Evolutionary conservation across 2,797 vertebrate species (phyloP).

Genomic region (Cossypha caffra): DNA sequence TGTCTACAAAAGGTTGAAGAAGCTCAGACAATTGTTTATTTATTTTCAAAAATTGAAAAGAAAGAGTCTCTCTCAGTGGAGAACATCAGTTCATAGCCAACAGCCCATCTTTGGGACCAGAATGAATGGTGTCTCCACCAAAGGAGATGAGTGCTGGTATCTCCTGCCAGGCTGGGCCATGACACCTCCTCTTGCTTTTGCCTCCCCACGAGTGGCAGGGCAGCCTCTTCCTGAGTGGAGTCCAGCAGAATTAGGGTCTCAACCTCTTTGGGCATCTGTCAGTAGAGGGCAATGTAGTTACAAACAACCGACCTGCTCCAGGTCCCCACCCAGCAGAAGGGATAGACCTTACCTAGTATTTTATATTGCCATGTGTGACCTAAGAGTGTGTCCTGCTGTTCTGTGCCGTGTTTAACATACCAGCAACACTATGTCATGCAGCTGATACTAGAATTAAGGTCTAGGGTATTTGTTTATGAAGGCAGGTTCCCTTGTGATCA

Average conservation of each 20-base stretch:
- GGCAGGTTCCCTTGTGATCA: slow-evolving; percentile 40
- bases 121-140: neutral
- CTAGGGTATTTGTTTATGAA: slow-evolving; percentile 40
- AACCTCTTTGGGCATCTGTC: slow-evolving; percentile 19
- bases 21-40: neutral
- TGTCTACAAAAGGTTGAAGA: slow-evolving; percentile 40
- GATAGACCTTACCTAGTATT: neutral
- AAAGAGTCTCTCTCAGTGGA: neutral
- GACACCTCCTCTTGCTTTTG: neutral
- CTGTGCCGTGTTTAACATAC: slow-evolving; percentile 27
- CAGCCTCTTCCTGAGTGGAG: neutral
- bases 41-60: neutral
- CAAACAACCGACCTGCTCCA: slow-evolving; percentile 9
- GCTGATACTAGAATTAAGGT: slow-evolving; percentile 58
- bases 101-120: neutral
- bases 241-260: neutral
- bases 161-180: neutral
- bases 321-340: slow-evolving; percentile 46
- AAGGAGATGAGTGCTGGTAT: neutral
- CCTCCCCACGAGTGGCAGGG: neutral
- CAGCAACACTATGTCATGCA: slow-evolving; percentile 32
- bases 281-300: slow-evolving; percentile 69
- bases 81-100: neutral
- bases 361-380: slow-evolving; percentile 35
- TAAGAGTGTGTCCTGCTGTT: slow-evolving; percentile 49